Conservation (phyloP, 2,113 vertebrate species). For the Phrynosoma blainvillii region DNA sequence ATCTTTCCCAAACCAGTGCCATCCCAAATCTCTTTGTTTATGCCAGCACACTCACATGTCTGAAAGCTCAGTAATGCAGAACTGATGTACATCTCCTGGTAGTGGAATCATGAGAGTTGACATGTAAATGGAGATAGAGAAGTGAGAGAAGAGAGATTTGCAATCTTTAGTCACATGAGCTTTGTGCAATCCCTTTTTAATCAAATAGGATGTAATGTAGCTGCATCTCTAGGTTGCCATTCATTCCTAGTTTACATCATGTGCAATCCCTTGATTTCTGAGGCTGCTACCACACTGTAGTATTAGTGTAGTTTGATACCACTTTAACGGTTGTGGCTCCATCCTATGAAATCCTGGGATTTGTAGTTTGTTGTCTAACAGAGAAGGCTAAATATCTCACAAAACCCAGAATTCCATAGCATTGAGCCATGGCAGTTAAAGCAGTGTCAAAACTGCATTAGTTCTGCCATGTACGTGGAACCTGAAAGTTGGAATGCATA, state of each 20-base stretch:
- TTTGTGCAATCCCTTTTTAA: neutral
- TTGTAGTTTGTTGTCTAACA: no score
- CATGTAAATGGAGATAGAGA: neutral
- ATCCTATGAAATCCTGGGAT: no score
- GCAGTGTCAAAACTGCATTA: no score
- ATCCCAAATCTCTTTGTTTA: neutral
- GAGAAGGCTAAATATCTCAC: no score
- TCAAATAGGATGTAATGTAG: neutral
- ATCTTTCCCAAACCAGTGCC: neutral
- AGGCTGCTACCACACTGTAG: no score
- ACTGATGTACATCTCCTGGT: neutral
- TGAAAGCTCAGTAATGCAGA: neutral
- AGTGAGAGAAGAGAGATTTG: neutral
- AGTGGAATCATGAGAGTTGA: neutral
- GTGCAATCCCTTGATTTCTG: neutral
- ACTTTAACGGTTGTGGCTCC: no score
- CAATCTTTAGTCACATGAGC: neutral
- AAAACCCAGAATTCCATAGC: no score
- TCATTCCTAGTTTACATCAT: neutral
- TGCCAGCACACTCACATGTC: neutral
- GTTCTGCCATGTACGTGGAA: neutral
- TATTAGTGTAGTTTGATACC: no score
- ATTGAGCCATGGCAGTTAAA: no score
- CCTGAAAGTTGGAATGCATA: no score
- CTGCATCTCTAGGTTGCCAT: slow-evolving; percentile 33